Percentiles rank a stretch among this genome's conserved stretches.
These are phyloP conservation scores for Watsonalla cultraria DNA, from an alignment of 2,888 invertebrate species.

Conservation along the genomic window DNA sequence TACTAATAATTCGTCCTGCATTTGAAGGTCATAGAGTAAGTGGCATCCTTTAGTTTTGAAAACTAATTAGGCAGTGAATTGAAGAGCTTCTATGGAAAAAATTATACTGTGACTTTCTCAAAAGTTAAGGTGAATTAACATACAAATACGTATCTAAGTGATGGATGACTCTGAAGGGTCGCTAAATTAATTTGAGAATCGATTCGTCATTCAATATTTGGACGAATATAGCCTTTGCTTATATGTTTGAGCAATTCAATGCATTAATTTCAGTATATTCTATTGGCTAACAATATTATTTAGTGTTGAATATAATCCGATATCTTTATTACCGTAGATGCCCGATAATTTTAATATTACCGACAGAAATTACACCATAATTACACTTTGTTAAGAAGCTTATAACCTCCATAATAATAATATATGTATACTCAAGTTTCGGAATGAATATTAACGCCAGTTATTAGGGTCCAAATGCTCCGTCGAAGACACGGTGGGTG, in stretches of 20 bases:
- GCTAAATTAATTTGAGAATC: slow-evolving; percentile 51
- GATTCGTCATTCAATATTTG: slow-evolving; percentile 54
- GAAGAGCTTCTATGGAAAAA: background rate
- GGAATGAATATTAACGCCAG: slow-evolving; percentile 50
- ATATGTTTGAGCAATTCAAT: slow-evolving; percentile 16
- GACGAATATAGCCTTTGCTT: slow-evolving; percentile 40
- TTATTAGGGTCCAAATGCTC: slow-evolving; percentile 45
- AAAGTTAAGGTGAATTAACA: slow-evolving; percentile 13
- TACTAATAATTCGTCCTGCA: too few species aligned
- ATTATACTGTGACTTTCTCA: slow-evolving; percentile 14
- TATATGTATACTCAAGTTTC: slow-evolving; percentile 44
- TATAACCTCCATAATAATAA: slow-evolving; percentile 35
- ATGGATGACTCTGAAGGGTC: slow-evolving; percentile 30
- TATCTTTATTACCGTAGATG: slow-evolving; percentile 12
- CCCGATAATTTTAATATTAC: slow-evolving; percentile 13
- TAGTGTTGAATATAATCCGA: slow-evolving; percentile 17
- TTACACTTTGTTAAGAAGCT: slow-evolving; percentile 42
- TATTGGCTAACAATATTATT: slow-evolving; percentile 1
- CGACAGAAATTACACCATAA: slow-evolving; percentile 20
- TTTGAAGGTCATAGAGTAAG: too few species aligned
- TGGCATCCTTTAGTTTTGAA: too few species aligned
- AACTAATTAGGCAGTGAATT: too few species aligned
- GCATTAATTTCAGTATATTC: background rate
- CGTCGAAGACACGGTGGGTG: slow-evolving; percentile 39
- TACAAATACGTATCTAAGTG: slow-evolving; percentile 10